Conservation (phyloP, 1,140 invertebrate genomes). For the Hyles vespertilio region DNA sequence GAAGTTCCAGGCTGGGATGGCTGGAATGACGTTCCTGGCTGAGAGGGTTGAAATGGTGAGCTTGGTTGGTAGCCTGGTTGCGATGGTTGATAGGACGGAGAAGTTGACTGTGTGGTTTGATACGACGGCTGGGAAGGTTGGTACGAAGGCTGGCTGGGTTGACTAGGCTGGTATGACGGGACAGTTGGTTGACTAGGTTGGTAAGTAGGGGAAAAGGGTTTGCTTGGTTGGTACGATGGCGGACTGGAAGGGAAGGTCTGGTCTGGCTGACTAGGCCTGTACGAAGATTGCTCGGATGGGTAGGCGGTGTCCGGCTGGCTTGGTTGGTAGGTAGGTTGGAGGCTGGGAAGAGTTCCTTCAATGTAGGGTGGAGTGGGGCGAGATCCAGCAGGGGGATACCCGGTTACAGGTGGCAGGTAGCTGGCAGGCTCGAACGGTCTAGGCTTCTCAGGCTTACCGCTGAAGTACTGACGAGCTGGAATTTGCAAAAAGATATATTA, state of each 20-base stretch:
- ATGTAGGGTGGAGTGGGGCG: constrained; percentile 65
- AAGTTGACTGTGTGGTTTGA: constrained; percentile 34
- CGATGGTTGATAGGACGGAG: constrained; percentile 41
- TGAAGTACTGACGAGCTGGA: constrained; percentile 79
- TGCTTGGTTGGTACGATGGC: constrained; percentile 23
- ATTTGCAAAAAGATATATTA: constrained; percentile 32
- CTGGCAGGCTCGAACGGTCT: constrained; percentile 79
- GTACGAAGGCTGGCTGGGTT: constrained; percentile 49
- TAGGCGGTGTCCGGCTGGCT: constrained; percentile 15
- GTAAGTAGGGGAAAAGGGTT: constrained; percentile 12
- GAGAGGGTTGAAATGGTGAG: constrained; percentile 38
- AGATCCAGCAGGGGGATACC: constrained; percentile 65
- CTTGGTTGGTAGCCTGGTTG: constrained; percentile 39
- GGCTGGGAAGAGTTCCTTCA: constrained; percentile 45
- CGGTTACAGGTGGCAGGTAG: constrained; percentile 56
- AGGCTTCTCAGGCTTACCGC: constrained; percentile 80
- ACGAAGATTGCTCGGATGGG: constrained; percentile 23
- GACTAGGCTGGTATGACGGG: constrained; percentile 31
- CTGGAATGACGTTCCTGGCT: constrained; percentile 35
- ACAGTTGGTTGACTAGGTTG: constrained; percentile 41
- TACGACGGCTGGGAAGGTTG: constrained; percentile 30
- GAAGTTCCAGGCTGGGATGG: constrained; percentile 32
- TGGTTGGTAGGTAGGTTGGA: constrained; percentile 18
- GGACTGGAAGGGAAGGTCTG: constrained; percentile 38
- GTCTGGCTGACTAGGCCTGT: constrained; percentile 34